Evolutionary conservation across 2,888 invertebrate genomes (phyloP), one percentile per base, ranked within the genome.

Genomic region (Proisotoma minuta): DNA sequence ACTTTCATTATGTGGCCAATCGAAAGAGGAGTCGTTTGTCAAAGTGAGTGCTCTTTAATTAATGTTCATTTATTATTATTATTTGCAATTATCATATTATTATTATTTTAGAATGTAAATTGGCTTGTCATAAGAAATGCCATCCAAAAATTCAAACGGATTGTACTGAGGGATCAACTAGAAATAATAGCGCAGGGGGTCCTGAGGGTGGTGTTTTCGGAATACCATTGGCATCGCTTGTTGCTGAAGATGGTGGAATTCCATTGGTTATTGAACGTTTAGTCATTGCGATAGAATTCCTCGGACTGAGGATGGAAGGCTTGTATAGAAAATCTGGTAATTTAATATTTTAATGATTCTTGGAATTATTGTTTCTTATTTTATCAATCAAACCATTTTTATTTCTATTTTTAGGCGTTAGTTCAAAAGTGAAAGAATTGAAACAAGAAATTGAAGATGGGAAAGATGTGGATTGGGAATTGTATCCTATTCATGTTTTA

Each of bases 1-100:
- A 88, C 89, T 1, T 90, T 92, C 80, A 90, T 96, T 78, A 90
- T 95, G 86, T 95, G 95, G 95, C 92, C 95, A 61, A 88, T 94
- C 66, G 95, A 95, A 78, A 84, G 92, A 60, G 91, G 92, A 54
- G 84, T 91, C 68, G 87, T 86, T 59, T 85, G 85, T 76, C 83
- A 83, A 78, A 82, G 84, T 84, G 77, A 79, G 80, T 78, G 15
- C 15, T 28, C n/a, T 22, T 4, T 12, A 10, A 10, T 8, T 50
- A 10, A 10, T 10, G 12, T 48, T 18, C 5, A 34, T 34, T 34
- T 15, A 34, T 10, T 34, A 34, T 34, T 34, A 34, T 10, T 34
- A 34, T 34, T 10, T 5, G 20, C n/a, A 18, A 51, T 51, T 5
- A 51, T 20, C 18, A 48, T n/a, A 18, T n/a, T 48, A 52, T 52